A percentile compares a stretch with the other conserved stretches of the same genome.
These are phyloP conservation scores for Coregonus ussuriensis DNA, from an alignment of 2,797 vertebrate species.

Conservation along the genomic window DNA sequence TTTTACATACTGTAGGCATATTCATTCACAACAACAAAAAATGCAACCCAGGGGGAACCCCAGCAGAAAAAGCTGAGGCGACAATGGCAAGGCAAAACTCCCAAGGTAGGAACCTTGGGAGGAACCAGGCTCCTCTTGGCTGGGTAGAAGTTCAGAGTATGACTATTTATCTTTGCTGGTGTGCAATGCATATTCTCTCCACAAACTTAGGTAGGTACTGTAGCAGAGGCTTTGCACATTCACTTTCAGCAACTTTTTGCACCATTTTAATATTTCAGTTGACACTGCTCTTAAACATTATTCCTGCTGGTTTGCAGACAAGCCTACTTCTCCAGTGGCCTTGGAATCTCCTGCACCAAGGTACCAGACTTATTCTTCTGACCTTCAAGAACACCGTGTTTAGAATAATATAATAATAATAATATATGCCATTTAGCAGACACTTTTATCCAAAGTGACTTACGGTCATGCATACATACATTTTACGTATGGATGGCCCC, in stretches of 20 bases:
- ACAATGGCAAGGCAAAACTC: neutral
- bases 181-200: neutral
- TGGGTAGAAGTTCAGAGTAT: neutral
- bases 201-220: neutral
- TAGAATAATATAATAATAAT: no score
- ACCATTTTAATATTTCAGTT: neutral
- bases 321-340: neutral
- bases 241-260: neutral
- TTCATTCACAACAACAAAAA: no score
- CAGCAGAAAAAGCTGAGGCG: neutral
- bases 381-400: neutral
- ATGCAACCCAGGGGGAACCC: neutral
- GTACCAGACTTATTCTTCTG: slow-evolving; percentile 2
- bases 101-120: neutral
- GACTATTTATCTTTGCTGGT: neutral
- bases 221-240: neutral
- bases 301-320: slow-evolving; percentile 18
- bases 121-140: neutral
- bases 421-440: no score
- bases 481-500: no score
- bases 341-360: slow-evolving; percentile 23
- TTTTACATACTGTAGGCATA: neutral
- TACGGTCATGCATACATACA: no score
- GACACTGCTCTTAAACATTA: neutral
- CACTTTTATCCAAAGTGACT: no score